A percentile compares a stretch with the other conserved stretches of the same genome.
Conservation (phyloP, 1,140 invertebrate genomes). For the Caerostris darwini region DNA sequence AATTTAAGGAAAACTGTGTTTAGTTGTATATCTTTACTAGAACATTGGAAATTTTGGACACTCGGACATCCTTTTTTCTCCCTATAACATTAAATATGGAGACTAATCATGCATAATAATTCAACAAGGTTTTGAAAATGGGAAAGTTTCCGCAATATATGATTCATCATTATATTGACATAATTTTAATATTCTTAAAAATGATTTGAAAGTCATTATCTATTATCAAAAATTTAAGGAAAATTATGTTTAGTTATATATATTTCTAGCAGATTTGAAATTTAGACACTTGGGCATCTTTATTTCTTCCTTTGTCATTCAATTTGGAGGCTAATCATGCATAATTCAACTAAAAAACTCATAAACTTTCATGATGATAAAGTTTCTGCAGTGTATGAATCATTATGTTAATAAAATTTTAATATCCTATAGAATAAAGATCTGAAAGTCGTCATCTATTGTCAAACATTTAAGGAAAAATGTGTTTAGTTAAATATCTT, state of each 20-base stretch:
- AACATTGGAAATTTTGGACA: no score
- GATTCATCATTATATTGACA: background rate
- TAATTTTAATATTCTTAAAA: background rate
- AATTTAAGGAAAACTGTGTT: background rate
- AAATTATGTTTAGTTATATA: background rate
- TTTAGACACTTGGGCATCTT: background rate
- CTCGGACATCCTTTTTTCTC: background rate
- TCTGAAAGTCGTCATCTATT: conserved; percentile 4
- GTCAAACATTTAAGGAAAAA: background rate
- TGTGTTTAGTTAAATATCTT: background rate
- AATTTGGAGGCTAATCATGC: background rate
- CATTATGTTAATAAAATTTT: conserved; percentile 41
- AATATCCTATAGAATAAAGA: background rate
- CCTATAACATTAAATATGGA: background rate
- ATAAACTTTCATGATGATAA: conserved; percentile 27
- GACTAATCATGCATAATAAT: conserved; percentile 31
- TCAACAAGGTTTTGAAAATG: background rate
- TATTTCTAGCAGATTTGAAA: no score
- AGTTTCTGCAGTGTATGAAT: background rate
- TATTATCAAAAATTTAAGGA: background rate
- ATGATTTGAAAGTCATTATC: background rate
- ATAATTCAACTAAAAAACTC: conserved; percentile 52
- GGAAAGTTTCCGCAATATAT: background rate
- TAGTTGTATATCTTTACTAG: no score
- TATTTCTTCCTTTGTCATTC: background rate